Evolutionary conservation across 1,140 invertebrate genomes (phyloP).

Genomic region (Caenorhabditis inopinata): DNA sequence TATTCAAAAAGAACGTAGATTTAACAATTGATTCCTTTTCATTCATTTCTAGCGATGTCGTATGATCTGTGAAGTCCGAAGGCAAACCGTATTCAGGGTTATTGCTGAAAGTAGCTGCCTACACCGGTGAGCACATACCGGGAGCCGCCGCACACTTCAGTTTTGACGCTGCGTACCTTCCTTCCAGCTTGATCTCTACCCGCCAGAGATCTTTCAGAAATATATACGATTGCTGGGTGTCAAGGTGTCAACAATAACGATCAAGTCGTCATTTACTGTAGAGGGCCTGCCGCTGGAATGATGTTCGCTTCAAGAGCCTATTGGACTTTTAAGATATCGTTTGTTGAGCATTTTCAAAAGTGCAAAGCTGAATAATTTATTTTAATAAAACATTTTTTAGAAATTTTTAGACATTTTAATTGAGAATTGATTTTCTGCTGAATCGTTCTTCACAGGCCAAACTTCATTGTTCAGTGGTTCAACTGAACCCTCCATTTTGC

Average conservation of each 20-base stretch:
- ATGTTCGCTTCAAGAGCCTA: slow-evolving; percentile 53
- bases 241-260: slow-evolving; percentile 57
- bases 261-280: slow-evolving; percentile 59
- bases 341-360: too few species aligned
- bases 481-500: too few species aligned
- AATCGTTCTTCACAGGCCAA: too few species aligned
- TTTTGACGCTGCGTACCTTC: slow-evolving; percentile 52
- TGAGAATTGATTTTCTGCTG: too few species aligned
- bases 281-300: slow-evolving; percentile 60
- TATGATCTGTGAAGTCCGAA: neutral
- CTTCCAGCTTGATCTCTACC: slow-evolving; percentile 53
- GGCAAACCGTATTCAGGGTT: neutral
- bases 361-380: too few species aligned
- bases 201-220: slow-evolving; percentile 57
- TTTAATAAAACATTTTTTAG: too few species aligned
- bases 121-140: slow-evolving; percentile 51
- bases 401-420: too few species aligned
- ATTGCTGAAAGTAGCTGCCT: neutral
- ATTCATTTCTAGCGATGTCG: neutral
- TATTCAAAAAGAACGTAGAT: too few species aligned
- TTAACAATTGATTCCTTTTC: too few species aligned
- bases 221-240: slow-evolving; percentile 56
- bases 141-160: slow-evolving; percentile 50
- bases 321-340: slow-evolving; percentile 35
- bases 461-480: too few species aligned